A percentile compares a stretch with the other conserved stretches of the same genome.
Conservation (phyloP, 1,140 invertebrate species). For the Drosophila hydei region DNA sequence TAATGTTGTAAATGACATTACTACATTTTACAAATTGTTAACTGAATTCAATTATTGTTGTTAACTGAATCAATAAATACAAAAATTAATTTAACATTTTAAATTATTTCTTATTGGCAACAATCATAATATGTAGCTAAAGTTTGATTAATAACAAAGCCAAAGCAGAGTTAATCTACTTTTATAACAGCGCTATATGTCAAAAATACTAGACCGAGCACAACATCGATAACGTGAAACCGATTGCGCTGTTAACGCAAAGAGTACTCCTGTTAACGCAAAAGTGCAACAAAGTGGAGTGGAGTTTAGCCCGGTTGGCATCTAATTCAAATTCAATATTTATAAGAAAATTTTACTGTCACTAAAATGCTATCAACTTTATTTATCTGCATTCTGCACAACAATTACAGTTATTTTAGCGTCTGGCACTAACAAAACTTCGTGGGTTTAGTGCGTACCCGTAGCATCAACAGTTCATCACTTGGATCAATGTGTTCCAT, state of each 20-base stretch:
- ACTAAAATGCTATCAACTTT: conserved; percentile 32
- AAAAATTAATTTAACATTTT: background rate
- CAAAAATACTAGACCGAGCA: conserved; percentile 4
- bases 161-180: background rate
- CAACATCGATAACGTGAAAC: background rate
- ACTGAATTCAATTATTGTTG: background rate
- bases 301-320: too few relatives aligned
- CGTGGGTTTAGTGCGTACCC: conserved; percentile 71
- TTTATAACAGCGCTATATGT: background rate
- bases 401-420: conserved; percentile 77
- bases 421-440: conserved; percentile 70
- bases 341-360: background rate
- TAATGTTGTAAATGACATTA: background rate
- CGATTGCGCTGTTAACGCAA: conserved; percentile 3
- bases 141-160: background rate
- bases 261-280: background rate
- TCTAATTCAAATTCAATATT: background rate
- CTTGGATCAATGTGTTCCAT: conserved; percentile 69
- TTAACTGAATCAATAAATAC: too few relatives aligned
- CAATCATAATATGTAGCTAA: background rate
- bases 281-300: background rate
- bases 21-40: background rate
- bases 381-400: conserved; percentile 67
- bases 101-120: background rate
- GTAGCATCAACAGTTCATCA: conserved; percentile 69